phyloP scores from a whole-genome alignment of 2,797 vertebrate species.

The Mionectes olivaceus region DNA sequence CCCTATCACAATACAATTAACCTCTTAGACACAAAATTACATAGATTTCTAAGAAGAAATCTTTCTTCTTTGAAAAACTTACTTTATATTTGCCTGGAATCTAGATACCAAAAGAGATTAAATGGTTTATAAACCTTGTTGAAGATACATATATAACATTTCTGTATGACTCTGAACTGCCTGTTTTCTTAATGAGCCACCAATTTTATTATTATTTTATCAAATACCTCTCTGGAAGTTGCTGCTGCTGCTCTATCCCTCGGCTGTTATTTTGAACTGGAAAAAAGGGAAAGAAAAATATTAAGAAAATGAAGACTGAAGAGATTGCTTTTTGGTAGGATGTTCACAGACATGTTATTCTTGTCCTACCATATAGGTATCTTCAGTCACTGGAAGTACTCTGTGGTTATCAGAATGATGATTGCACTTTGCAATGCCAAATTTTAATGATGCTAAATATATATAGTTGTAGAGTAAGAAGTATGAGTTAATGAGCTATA shows the following conservation, averaged over 20 bases:
- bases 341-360: not conserved
- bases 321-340: not conserved
- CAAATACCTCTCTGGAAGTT: not conserved
- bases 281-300: not conserved
- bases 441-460: not conserved
- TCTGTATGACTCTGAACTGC: not conserved
- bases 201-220: not conserved
- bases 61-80: not conserved
- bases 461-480: not conserved
- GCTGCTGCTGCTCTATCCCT: accelerated
- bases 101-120: not conserved
- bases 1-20: not conserved
- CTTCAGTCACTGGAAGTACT: not conserved
- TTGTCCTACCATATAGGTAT: not conserved
- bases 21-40: not conserved
- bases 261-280: not conserved
- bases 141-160: not conserved
- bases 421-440: not conserved
- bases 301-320: not conserved
- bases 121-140: not conserved
- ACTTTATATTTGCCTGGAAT: not conserved
- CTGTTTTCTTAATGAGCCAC: not conserved
- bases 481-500: not conserved
- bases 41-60: not conserved
- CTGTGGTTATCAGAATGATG: not conserved